These are phyloP conservation scores for Megaceryle maxima DNA, from an alignment of 2,113 vertebrate genomes.

Conservation along the genomic window DNA sequence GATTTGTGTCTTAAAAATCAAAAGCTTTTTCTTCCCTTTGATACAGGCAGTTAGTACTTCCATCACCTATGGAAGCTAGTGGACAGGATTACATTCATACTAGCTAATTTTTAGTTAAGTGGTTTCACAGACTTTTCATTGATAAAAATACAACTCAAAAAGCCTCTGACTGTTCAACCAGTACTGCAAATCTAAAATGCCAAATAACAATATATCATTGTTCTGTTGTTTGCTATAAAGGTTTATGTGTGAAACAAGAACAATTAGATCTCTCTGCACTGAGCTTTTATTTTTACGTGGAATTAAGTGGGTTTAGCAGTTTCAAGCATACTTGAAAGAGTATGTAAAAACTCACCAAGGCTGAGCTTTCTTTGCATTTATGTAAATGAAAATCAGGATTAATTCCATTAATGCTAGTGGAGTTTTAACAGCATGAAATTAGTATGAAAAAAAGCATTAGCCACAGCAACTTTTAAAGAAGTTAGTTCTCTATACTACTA, in stretches of 20 bases:
- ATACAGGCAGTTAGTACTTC: not conserved
- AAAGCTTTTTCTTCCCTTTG: slow-evolving; percentile 27
- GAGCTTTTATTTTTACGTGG: slow-evolving; percentile 2
- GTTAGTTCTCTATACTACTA: not conserved
- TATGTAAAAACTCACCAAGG: not conserved
- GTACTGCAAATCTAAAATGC: slow-evolving; percentile 26
- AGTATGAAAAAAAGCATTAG: slow-evolving; percentile 18
- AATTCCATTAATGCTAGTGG: slow-evolving; percentile 22
- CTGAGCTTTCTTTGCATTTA: not conserved
- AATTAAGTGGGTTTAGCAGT: slow-evolving; percentile 7
- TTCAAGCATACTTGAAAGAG: slow-evolving; percentile 7
- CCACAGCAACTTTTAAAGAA: slow-evolving; percentile 11
- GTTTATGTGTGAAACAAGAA: slow-evolving; percentile 35
- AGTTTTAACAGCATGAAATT: slow-evolving; percentile 31
- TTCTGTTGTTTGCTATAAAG: slow-evolving; percentile 15
- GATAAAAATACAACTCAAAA: slow-evolving; percentile 33
- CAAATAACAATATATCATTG: slow-evolving; percentile 23
- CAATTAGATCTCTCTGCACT: not conserved
- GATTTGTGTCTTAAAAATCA: slow-evolving; percentile 4
- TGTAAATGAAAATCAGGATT: slow-evolving; percentile 22
- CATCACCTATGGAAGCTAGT: slow-evolving; percentile 15
- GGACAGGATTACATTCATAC: slow-evolving; percentile 24
- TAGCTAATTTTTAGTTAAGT: slow-evolving; percentile 47
- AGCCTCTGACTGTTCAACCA: slow-evolving; percentile 40
- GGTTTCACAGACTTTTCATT: slow-evolving; percentile 19